Percentiles rank a stretch among this genome's conserved stretches.
Evolutionary conservation across 2,113 vertebrate genomes (phyloP).

Genomic region (Scortum barcoo): DNA sequence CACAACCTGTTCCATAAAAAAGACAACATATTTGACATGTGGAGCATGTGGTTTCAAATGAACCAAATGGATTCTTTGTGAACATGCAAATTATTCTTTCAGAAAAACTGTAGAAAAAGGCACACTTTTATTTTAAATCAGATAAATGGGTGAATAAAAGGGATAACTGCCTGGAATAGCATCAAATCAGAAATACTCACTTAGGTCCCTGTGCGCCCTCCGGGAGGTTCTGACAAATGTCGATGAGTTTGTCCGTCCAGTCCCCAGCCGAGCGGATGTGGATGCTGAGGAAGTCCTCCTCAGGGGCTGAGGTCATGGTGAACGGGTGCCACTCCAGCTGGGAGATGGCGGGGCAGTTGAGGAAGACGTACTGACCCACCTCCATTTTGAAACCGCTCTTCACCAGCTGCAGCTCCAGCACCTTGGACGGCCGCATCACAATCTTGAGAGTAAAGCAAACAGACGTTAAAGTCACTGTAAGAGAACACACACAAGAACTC

Average conservation of each 20-base stretch:
- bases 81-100: not conserved
- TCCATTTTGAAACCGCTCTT: conserved; percentile 92
- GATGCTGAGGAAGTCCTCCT: conserved; percentile 92
- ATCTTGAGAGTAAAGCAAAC: conserved; percentile 81
- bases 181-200: conserved; percentile 75
- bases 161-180: not conserved
- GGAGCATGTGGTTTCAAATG: not conserved
- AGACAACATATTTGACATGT: too few species aligned
- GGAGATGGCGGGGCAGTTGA: conserved; percentile 92
- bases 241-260: conserved; percentile 91
- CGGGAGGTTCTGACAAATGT: conserved; percentile 80
- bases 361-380: conserved; percentile 93
- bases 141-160: not conserved
- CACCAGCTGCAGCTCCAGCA: conserved; percentile 92
- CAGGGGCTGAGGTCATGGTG: conserved; percentile 93
- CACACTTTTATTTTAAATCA: not conserved
- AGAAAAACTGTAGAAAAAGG: not conserved
- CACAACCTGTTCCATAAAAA: too few species aligned
- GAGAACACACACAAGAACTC: rapidly evolving
- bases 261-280: conserved; percentile 90
- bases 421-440: conserved; percentile 90
- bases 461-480: not conserved
- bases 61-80: not conserved
- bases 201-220: conserved; percentile 85
- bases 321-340: conserved; percentile 94